Base-by-base conservation (phyloP, 2,797 vertebrate species). In the Phylloscopus collybita region DNA sequence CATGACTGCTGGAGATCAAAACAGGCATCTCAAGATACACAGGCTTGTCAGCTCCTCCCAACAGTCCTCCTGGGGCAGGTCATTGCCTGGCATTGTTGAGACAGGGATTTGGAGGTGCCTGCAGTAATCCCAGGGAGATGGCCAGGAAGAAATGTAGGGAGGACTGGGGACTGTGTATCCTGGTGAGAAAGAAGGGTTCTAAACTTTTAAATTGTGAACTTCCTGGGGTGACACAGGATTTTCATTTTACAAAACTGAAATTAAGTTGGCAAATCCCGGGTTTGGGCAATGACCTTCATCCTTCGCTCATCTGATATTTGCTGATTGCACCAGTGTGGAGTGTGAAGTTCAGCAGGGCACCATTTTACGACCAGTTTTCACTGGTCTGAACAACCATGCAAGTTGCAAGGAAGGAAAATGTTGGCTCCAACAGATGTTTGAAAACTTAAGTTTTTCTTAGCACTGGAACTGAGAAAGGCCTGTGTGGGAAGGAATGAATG, bases 181-280 rank as follows among this genome's bases (percentile, higher is more conserved):
- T 16, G n/a, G 47, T 51, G 42, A 83, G 42, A 73, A 90, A 73
- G 16, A 64, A 75, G 21, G 2, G 22, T 4, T 74, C 71, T 69
- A n/a, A 62, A 21, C 19, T 65, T 85, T 16, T 56, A 19, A 66
- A 57, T 17, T 23, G 13, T 38, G 51, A 49, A 21, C 6, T 74
- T 82, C 30, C 13, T 30, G 18, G 38, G 7, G 5, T 29, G 38
- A 91, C 47, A 26, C 8, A 34, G 15, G 15, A 16, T 20, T 89
- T 86, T 66, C 0, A 2, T 57, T 34, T 62, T 50, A 51, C 36
- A 23, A 18, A 44, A 29, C 49, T 36, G 56, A 40, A 81, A 73
- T 42, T 23, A 82, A 86, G 53, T 2, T 20, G 49, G 60, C 25
- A 92, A 74, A 32, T 6, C 2, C 13, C 1, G 3, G 0, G 0